Evolutionary conservation across 2,113 vertebrate genomes (phyloP).

Genomic region (Orthonyx spaldingii): DNA sequence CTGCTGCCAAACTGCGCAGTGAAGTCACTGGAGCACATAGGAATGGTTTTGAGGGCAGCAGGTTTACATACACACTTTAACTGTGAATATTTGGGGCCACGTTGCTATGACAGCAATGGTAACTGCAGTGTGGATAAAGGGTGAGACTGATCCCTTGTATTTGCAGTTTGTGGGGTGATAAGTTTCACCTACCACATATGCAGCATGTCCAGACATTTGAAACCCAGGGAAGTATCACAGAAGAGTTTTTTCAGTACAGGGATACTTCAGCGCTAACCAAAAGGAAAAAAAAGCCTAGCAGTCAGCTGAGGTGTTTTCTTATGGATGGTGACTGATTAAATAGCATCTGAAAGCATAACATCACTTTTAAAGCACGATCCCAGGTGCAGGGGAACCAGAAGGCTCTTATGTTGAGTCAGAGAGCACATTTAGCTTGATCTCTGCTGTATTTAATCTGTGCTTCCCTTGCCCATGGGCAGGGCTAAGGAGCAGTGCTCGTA

Average conservation of each 20-base stretch:
- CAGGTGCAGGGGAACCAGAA: not conserved
- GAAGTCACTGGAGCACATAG: not conserved
- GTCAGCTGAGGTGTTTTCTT: not conserved
- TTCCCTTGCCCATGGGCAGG: accelerated
- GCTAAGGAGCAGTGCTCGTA: accelerated
- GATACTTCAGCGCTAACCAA: not conserved
- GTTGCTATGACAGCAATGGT: not conserved
- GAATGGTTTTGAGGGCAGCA: not conserved
- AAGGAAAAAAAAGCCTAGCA: not conserved
- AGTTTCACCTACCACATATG: not conserved
- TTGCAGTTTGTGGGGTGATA: not conserved
- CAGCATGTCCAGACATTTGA: not conserved
- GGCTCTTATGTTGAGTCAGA: not conserved
- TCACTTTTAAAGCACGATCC: not conserved
- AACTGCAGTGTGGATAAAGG: accelerated
- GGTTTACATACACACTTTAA: not conserved
- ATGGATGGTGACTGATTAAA: not conserved
- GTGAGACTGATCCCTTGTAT: not conserved
- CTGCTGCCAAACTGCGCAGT: not conserved
- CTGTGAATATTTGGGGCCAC: not conserved
- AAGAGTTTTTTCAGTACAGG: not conserved
- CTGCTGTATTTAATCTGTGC: not conserved
- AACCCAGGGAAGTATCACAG: not conserved
- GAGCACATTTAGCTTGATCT: not conserved
- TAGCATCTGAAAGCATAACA: not conserved